Evolutionary conservation across 1,140 invertebrate genomes (phyloP).

Genomic region (Drosophila setifemur): DNA sequence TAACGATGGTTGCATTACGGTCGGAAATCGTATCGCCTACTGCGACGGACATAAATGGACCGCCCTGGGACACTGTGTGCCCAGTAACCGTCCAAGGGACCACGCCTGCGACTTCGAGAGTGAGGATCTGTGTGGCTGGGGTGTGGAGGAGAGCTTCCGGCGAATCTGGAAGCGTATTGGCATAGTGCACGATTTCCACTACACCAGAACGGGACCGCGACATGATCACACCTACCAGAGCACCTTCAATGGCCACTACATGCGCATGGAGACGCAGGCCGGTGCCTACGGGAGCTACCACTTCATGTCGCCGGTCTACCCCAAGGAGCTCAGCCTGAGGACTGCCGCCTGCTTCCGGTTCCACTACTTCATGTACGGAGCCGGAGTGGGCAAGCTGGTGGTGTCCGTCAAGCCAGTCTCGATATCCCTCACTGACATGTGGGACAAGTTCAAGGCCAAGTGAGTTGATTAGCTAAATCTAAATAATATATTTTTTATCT

Average conservation of each 20-base stretch:
- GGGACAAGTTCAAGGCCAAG: slow-evolving; percentile 16
- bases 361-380: slow-evolving; percentile 75
- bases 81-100: slow-evolving; percentile 33
- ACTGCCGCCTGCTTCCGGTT: slow-evolving; percentile 75
- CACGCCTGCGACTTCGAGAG: slow-evolving; percentile 74
- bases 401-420: slow-evolving; percentile 63
- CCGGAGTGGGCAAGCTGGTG: slow-evolving; percentile 57
- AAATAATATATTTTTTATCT: no score
- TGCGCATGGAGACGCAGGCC: slow-evolving; percentile 61
- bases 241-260: slow-evolving; percentile 64
- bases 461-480: slow-evolving; percentile 28
- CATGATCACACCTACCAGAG: slow-evolving; percentile 70
- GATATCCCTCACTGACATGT: slow-evolving; percentile 35
- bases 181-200: slow-evolving; percentile 31
- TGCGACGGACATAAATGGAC: slow-evolving; percentile 72
- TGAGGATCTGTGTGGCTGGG: slow-evolving; percentile 71
- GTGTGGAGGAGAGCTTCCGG: neutral
- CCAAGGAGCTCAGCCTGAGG: slow-evolving; percentile 47
- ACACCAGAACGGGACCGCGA: slow-evolving; percentile 60
- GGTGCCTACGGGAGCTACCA: slow-evolving; percentile 12
- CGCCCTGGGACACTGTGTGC: slow-evolving; percentile 62
- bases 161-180: slow-evolving; percentile 56
- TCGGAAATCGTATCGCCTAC: slow-evolving; percentile 45
- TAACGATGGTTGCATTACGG: slow-evolving; percentile 50
- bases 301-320: slow-evolving; percentile 67